Conservation (phyloP, 1,140 invertebrate genomes). For the Ostrea denselamellosa region DNA sequence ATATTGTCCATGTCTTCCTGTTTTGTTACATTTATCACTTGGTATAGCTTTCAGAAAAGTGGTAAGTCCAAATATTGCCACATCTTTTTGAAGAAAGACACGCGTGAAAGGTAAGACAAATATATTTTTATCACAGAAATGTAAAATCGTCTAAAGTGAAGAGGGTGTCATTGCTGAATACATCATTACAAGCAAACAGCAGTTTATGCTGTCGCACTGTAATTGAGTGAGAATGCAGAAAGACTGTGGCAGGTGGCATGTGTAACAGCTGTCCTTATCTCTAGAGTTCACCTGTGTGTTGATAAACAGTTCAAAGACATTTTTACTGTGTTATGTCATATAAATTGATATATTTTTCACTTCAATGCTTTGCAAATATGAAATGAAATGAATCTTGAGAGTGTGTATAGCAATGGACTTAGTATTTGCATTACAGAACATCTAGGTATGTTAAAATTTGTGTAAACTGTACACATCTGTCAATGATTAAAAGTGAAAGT, state of each 20-base stretch:
- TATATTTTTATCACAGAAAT: background rate
- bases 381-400: conserved; percentile 18
- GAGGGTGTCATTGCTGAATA: background rate
- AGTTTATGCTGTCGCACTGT: background rate
- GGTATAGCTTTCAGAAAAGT: background rate
- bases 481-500: conserved; percentile 5
- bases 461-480: background rate
- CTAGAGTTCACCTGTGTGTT: conserved; percentile 5
- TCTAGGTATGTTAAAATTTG: background rate
- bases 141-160: background rate
- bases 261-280: conserved; percentile 37
- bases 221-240: background rate
- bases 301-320: background rate
- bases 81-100: background rate
- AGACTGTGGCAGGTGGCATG: conserved; percentile 10
- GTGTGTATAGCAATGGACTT: conserved; percentile 13
- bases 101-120: background rate
- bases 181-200: background rate
- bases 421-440: background rate
- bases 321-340: background rate
- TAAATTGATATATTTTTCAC: background rate
- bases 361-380: background rate
- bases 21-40: background rate
- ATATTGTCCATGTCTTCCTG: background rate
- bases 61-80: background rate